phyloP scores from a whole-genome alignment of 2,888 invertebrate species.

The Acrobasis repandana region DNA sequence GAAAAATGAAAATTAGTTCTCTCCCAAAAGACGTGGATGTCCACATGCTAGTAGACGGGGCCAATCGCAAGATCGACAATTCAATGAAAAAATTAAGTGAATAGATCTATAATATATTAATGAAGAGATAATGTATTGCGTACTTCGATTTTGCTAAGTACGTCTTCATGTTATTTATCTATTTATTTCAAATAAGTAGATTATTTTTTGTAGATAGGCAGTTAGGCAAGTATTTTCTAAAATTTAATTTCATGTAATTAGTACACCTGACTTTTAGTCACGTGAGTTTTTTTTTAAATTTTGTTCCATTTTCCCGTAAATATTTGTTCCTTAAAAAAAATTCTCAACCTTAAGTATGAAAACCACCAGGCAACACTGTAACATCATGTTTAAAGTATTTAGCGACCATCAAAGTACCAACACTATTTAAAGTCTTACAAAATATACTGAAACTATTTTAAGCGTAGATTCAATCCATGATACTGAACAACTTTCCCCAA shows the following conservation, averaged over 20 bases:
- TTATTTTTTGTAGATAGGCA: not conserved
- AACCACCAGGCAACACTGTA: too few species aligned
- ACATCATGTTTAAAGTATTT: too few species aligned
- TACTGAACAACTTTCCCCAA: too few species aligned
- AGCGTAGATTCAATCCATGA: too few species aligned
- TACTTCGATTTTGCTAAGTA: constrained; percentile 40
- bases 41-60: constrained; percentile 56
- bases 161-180: constrained; percentile 35
- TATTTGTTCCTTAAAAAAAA: too few species aligned
- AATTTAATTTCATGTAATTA: not conserved
- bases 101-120: constrained; percentile 27
- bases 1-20: not conserved
- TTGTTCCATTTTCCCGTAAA: too few species aligned
- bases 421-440: too few species aligned
- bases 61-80: constrained; percentile 53
- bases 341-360: too few species aligned
- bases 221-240: not conserved
- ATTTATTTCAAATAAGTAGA: not conserved
- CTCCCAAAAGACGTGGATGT: constrained; percentile 39
- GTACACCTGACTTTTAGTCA: not conserved
- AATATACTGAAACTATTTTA: too few species aligned
- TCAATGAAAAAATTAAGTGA: constrained; percentile 56
- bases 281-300: not conserved
- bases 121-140: constrained; percentile 13
- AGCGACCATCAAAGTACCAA: too few species aligned